These are phyloP conservation scores for Rostratula benghalensis DNA, from an alignment of 2,113 vertebrate species.

Conservation along the genomic window DNA sequence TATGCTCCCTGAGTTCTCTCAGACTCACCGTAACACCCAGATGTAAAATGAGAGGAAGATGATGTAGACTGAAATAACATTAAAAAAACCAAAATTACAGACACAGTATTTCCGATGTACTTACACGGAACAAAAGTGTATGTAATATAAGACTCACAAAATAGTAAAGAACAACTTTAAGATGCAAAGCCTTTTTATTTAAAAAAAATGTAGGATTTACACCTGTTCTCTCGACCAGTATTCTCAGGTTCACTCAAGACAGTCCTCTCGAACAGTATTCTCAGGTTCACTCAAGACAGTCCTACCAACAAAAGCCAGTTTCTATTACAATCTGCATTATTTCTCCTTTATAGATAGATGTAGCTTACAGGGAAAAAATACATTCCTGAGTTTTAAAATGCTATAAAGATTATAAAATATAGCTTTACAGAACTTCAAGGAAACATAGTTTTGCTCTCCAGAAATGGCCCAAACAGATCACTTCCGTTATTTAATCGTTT, in stretches of 20 bases:
- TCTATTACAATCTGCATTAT: background rate
- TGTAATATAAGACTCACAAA: background rate
- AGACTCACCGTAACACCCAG: constrained; percentile 79
- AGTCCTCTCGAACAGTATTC: background rate
- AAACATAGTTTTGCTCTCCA: background rate
- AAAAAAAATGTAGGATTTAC: background rate
- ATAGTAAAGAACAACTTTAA: background rate
- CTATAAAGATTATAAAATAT: background rate
- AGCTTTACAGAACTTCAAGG: background rate
- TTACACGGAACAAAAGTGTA: background rate
- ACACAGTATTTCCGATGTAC: background rate
- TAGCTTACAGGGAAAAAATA: background rate
- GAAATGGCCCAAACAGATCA: background rate
- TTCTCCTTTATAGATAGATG: background rate
- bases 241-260: background rate
- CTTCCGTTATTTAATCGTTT: background rate
- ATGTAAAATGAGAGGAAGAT: constrained; percentile 74
- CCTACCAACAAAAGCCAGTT: background rate
- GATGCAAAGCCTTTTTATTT: background rate
- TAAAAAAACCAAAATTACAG: background rate
- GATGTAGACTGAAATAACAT: constrained; percentile 68
- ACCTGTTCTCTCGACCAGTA: background rate
- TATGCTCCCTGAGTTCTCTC: constrained; percentile 85
- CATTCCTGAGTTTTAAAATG: background rate
- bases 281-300: background rate